Evolutionary conservation across 2,888 invertebrate genomes (phyloP).

Genomic region (Philereme transversata): DNA sequence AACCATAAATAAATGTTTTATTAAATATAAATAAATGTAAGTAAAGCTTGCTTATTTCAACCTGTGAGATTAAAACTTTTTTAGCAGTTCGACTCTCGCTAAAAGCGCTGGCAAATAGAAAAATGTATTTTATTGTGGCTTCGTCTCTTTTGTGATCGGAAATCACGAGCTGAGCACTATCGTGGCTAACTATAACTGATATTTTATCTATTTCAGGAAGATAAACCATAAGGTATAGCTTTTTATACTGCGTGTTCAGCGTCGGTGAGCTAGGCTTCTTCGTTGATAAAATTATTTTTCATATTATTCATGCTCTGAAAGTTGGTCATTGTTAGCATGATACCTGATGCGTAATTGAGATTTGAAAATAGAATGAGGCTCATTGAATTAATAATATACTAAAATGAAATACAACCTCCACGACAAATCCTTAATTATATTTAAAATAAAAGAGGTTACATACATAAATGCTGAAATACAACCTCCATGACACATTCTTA

Average conservation of each 20-base stretch:
- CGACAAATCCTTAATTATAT: too few relatives aligned
- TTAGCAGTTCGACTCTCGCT: not conserved
- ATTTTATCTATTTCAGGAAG: conserved; percentile 14
- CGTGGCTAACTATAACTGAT: conserved; percentile 15
- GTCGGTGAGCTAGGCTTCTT: conserved; percentile 3
- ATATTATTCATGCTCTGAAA: too few relatives aligned
- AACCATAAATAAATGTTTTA: too few relatives aligned
- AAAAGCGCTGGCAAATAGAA: conserved; percentile 2
- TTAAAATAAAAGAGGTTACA: too few relatives aligned
- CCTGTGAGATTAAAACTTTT: not conserved
- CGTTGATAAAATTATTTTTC: not conserved
- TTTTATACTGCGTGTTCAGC: conserved; percentile 2
- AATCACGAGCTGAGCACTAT: conserved; percentile 10
- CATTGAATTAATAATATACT: too few relatives aligned
- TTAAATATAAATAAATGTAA: too few relatives aligned
- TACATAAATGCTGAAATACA: too few relatives aligned
- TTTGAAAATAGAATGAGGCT: too few relatives aligned
- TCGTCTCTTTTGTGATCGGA: conserved; percentile 18
- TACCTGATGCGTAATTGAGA: too few relatives aligned
- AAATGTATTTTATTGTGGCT: conserved; percentile 8
- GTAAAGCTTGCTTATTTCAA: not conserved
- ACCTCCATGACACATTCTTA: too few relatives aligned
- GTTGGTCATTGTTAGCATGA: too few relatives aligned
- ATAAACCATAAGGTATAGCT: conserved; percentile 9
- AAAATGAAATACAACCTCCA: too few relatives aligned